phyloP scores from a whole-genome alignment of 2,888 invertebrate species.

The Morpho achilles region DNA sequence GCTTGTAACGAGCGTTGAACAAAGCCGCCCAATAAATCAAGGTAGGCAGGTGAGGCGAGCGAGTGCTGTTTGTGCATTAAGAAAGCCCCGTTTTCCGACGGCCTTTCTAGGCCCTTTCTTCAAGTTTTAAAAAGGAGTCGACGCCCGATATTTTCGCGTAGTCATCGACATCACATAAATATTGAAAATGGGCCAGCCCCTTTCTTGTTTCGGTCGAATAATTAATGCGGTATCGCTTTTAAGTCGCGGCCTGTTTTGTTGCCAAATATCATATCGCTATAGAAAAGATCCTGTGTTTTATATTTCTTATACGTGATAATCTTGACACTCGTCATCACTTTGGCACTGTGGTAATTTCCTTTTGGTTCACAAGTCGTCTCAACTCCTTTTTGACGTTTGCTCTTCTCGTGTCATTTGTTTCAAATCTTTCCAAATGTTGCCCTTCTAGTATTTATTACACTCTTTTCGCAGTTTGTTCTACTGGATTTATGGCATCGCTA shows the following conservation, averaged over 20 bases:
- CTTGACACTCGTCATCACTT: no score
- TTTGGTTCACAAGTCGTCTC: no score
- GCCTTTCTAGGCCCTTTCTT: slow-evolving; percentile 76
- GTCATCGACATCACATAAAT: slow-evolving; percentile 81
- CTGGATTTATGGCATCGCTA: no score
- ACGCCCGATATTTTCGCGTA: slow-evolving; percentile 74
- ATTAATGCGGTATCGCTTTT: slow-evolving; percentile 73
- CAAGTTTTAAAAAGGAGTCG: slow-evolving; percentile 77
- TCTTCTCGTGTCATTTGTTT: no score
- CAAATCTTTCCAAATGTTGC: no score
- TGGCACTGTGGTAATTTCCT: no score
- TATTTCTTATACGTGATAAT: no score
- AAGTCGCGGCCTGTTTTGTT: slow-evolving; percentile 69
- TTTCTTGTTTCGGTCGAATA: slow-evolving; percentile 76
- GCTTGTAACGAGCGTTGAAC: slow-evolving; percentile 74
- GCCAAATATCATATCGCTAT: slow-evolving; percentile 57
- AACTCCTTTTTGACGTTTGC: no score
- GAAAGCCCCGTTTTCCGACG: slow-evolving; percentile 69
- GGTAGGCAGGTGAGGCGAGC: slow-evolving; percentile 64
- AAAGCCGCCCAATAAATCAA: slow-evolving; percentile 77
- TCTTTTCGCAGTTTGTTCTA: no score
- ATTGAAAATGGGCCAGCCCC: slow-evolving; percentile 77
- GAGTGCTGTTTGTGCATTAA: slow-evolving; percentile 78
- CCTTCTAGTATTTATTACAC: no score
- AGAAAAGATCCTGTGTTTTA: slow-evolving; percentile 18